These are phyloP conservation scores for Terrapene triunguis DNA, from an alignment of 2,113 vertebrate species.

Conservation along the genomic window DNA sequence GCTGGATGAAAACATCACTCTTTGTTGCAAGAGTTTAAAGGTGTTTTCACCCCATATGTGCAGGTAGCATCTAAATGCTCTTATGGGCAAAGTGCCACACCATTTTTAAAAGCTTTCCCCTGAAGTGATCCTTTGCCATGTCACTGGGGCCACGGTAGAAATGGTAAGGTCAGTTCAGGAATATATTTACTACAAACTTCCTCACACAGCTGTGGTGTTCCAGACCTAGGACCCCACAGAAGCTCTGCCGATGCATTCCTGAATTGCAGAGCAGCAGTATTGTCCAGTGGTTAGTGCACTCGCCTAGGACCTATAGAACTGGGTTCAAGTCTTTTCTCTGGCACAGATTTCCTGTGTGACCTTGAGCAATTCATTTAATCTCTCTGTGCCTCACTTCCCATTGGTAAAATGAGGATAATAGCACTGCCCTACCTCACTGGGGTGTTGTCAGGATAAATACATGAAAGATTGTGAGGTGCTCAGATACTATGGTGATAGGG, in stretches of 20 bases:
- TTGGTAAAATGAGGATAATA: neutral
- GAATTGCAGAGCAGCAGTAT: neutral
- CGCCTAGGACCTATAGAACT: neutral
- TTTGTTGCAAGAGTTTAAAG: fast-evolving
- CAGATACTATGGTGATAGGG: neutral
- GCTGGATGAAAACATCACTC: neutral
- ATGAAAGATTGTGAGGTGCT: neutral
- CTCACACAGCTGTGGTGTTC: neutral
- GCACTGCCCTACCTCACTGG: neutral
- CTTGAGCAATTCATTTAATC: neutral
- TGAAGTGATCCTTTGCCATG: neutral
- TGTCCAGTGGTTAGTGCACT: neutral
- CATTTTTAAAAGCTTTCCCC: neutral
- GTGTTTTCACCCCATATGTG: neutral
- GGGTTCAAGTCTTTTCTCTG: neutral
- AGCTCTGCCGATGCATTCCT: neutral
- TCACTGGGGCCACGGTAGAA: fast-evolving
- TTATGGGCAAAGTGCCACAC: neutral
- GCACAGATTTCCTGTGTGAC: neutral
- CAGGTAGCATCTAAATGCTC: neutral
- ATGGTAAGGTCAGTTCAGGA: neutral
- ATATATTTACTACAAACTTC: neutral
- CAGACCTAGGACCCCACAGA: neutral
- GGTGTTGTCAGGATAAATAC: neutral
- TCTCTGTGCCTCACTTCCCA: neutral